Evolutionary conservation across 2,797 vertebrate genomes (phyloP).

Genomic region (Gila robusta): DNA sequence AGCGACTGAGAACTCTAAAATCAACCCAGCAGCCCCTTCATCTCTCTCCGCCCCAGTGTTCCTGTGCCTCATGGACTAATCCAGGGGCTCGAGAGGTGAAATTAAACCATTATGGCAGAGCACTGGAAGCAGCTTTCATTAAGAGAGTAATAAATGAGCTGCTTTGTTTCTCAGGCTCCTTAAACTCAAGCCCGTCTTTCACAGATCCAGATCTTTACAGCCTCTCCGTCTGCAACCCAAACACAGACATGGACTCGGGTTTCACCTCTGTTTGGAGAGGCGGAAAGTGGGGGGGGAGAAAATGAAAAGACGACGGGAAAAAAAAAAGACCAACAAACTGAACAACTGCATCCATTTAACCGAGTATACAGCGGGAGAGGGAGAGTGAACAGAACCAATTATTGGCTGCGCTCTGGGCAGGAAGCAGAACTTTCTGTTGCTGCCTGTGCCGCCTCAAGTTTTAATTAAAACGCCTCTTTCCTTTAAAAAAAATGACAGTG

Average conservation of each 20-base stretch:
- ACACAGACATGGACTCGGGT: slow-evolving; percentile 65
- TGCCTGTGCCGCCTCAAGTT: slow-evolving; percentile 58
- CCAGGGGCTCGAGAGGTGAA: slow-evolving; percentile 67
- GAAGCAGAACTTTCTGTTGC: slow-evolving; percentile 44
- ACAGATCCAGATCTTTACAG: slow-evolving; percentile 54
- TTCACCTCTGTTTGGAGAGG: slow-evolving; percentile 63
- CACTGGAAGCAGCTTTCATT: slow-evolving; percentile 72
- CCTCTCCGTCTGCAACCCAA: slow-evolving; percentile 66
- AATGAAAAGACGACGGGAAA: slow-evolving; percentile 3
- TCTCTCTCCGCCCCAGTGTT: slow-evolving; percentile 11
- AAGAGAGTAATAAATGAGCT: slow-evolving; percentile 75
- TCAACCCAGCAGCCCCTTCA: slow-evolving; percentile 25
- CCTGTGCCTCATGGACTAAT: slow-evolving; percentile 53
- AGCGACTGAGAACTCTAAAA: slow-evolving; percentile 11
- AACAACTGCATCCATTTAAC: slow-evolving; percentile 76
- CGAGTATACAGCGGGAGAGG: slow-evolving; percentile 46
- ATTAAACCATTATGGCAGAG: slow-evolving; percentile 69
- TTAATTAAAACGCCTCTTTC: slow-evolving; percentile 71
- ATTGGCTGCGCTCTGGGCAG: slow-evolving; percentile 56
- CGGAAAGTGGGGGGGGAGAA: not conserved
- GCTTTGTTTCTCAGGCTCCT: slow-evolving; percentile 70
- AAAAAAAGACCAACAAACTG: slow-evolving; percentile 58
- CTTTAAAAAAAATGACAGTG: slow-evolving; percentile 34
- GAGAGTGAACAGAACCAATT: slow-evolving; percentile 61
- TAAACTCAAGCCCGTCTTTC: slow-evolving; percentile 60